Conservation (phyloP, 1,140 invertebrate genomes). For the Tetramorium parvispinum region DNA sequence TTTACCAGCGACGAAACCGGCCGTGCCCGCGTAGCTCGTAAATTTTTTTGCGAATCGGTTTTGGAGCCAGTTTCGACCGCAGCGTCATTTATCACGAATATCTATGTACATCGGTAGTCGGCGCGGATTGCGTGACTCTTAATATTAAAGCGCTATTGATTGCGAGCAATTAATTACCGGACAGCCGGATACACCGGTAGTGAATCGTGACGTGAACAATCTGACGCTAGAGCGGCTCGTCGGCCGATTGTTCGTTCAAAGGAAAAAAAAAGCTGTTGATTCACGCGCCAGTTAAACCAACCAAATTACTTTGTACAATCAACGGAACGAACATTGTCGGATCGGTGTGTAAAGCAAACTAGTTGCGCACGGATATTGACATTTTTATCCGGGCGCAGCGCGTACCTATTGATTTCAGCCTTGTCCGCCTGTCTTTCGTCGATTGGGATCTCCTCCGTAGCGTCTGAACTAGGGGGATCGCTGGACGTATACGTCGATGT, state of each 20-base stretch:
- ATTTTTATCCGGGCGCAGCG: conserved; percentile 71
- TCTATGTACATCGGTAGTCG: conserved; percentile 18
- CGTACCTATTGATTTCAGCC: conserved; percentile 70
- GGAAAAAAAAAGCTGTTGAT: conserved; percentile 70
- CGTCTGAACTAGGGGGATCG: conserved; percentile 23
- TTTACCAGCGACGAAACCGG: background rate
- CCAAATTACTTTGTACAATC: conserved; percentile 76
- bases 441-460: conserved; percentile 35
- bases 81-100: conserved; percentile 60
- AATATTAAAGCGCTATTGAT: conserved; percentile 75
- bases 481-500: conserved; percentile 40
- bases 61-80: conserved; percentile 21
- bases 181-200: conserved; percentile 50
- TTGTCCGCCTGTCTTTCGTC: conserved; percentile 62
- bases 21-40: conserved; percentile 9
- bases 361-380: conserved; percentile 71
- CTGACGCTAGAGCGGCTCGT: conserved; percentile 61
- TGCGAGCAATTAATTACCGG: conserved; percentile 72
- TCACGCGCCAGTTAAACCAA: conserved; percentile 74
- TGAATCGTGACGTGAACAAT: conserved; percentile 69
- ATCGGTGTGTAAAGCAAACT: conserved; percentile 71
- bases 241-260: conserved; percentile 65
- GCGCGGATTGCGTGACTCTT: conserved; percentile 67
- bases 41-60: conserved; percentile 37
- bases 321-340: conserved; percentile 63